Evolutionary conservation across 2,888 invertebrate species (phyloP).

Genomic region (Pyrrhosoma nymphula): DNA sequence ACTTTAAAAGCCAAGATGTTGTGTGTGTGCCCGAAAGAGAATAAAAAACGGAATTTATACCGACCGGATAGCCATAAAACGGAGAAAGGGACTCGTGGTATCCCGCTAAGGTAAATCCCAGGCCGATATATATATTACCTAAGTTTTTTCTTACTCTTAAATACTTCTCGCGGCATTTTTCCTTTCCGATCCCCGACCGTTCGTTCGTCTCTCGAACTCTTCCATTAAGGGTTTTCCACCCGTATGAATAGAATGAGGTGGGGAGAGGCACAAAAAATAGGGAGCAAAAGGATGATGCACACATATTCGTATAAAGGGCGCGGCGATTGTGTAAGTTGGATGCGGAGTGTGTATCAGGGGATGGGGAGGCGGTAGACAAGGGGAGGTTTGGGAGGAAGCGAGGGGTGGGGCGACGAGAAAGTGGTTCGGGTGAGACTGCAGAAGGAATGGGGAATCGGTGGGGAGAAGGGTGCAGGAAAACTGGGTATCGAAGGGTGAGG

Average conservation of each 20-base stretch:
- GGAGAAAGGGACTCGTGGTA: not conserved
- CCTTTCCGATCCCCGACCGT: not conserved
- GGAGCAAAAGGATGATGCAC: constrained; percentile 5
- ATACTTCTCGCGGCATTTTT: not conserved
- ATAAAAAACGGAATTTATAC: not conserved
- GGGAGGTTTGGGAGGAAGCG: not conserved
- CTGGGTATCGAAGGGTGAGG: not conserved
- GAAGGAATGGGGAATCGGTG: not conserved
- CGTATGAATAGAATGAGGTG: not conserved
- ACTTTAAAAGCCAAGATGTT: not conserved
- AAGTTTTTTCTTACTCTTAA: not conserved
- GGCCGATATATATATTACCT: not conserved
- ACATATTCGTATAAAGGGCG: constrained; percentile 34
- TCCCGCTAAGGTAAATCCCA: not conserved
- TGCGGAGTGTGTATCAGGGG: not conserved
- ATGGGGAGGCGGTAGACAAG: not conserved
- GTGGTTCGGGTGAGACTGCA: not conserved
- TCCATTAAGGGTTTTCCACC: constrained; percentile 23
- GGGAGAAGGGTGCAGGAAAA: not conserved
- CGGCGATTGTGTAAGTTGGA: constrained; percentile 37
- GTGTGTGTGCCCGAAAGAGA: not conserved
- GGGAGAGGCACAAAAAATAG: constrained; percentile 24
- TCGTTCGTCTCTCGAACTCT: not conserved
- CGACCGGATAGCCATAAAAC: not conserved
- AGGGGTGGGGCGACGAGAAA: not conserved